A percentile compares a stretch with the other conserved stretches of the same genome.
phyloP scores from a whole-genome alignment of 2,888 invertebrate genomes.

The Ariolimax columbianus region DNA sequence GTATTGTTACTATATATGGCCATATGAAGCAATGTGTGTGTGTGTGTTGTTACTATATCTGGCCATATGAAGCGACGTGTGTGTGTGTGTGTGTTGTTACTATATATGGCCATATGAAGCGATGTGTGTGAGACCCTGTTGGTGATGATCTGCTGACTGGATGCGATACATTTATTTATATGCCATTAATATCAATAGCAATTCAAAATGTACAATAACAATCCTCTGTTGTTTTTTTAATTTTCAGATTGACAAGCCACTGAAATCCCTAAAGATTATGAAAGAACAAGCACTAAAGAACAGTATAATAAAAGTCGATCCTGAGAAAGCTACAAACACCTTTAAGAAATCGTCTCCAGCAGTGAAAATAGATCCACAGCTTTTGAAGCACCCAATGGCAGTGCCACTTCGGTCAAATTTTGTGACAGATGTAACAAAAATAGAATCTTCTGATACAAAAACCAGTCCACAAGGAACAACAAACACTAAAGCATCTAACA shows the following conservation, averaged over 20 bases:
- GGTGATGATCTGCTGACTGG: too few relatives aligned
- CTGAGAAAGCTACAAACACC: not conserved
- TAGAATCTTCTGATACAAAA: not conserved
- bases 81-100: too few relatives aligned
- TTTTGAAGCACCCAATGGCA: slow-evolving; percentile 28
- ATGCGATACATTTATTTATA: too few relatives aligned
- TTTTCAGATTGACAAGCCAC: not conserved
- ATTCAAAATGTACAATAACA: too few relatives aligned
- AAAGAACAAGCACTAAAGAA: slow-evolving; percentile 19
- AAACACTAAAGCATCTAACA: not conserved
- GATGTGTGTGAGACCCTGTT: too few relatives aligned
- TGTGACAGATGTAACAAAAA: not conserved
- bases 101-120: too few relatives aligned
- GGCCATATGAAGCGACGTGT: too few relatives aligned
- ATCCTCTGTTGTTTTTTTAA: too few relatives aligned
- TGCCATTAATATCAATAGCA: too few relatives aligned
- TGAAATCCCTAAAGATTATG: not conserved
- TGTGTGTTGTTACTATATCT: too few relatives aligned
- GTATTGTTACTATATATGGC: too few relatives aligned
- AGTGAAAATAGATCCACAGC: not conserved
- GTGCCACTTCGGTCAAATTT: slow-evolving; percentile 38
- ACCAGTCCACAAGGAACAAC: not conserved
- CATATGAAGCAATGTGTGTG: too few relatives aligned
- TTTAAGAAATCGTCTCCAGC: not conserved
- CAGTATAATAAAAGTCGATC: not conserved